These are phyloP conservation scores for Lithophane socia DNA, from an alignment of 2,888 invertebrate species.

Conservation along the genomic window DNA sequence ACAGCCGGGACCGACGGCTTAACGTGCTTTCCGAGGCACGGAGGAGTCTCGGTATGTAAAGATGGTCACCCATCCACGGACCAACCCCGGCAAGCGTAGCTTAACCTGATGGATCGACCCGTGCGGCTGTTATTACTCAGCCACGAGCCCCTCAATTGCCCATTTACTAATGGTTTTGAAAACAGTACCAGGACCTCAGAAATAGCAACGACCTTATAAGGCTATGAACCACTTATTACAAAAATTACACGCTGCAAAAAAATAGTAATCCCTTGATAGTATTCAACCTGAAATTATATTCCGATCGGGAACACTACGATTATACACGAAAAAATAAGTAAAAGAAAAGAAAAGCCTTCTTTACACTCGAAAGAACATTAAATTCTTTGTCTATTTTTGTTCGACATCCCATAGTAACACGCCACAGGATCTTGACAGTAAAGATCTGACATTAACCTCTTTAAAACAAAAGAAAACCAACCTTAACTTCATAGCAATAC, in stretches of 20 bases:
- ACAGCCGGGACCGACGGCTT: too few species aligned
- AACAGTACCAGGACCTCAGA: conserved; percentile 34
- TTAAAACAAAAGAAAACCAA: conserved; percentile 59
- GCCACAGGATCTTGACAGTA: conserved; percentile 81
- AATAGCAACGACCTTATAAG: conserved; percentile 33
- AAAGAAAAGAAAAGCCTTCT: conserved; percentile 68
- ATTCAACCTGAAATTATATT: conserved; percentile 66
- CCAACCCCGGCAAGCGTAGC: too few species aligned
- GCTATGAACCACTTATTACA: conserved; percentile 36
- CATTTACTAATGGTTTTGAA: conserved; percentile 7
- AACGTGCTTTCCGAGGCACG: too few species aligned
- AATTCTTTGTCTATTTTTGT: conserved; percentile 84
- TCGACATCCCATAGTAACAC: conserved; percentile 85
- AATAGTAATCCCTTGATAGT: conserved; percentile 51
- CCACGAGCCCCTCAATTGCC: background rate
- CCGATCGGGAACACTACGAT: conserved; percentile 68
- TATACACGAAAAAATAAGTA: conserved; percentile 74
- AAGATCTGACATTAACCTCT: conserved; percentile 76
- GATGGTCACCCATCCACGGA: too few species aligned
- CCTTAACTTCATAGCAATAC: conserved; percentile 34
- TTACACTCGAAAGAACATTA: conserved; percentile 85
- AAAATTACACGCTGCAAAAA: conserved; percentile 54
- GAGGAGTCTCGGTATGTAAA: too few species aligned
- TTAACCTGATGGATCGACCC: too few species aligned
- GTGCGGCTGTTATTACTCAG: too few species aligned